These are phyloP conservation scores for Hippocampus guttulatus DNA, from an alignment of 2,113 vertebrate species.

Conservation along the genomic window DNA sequence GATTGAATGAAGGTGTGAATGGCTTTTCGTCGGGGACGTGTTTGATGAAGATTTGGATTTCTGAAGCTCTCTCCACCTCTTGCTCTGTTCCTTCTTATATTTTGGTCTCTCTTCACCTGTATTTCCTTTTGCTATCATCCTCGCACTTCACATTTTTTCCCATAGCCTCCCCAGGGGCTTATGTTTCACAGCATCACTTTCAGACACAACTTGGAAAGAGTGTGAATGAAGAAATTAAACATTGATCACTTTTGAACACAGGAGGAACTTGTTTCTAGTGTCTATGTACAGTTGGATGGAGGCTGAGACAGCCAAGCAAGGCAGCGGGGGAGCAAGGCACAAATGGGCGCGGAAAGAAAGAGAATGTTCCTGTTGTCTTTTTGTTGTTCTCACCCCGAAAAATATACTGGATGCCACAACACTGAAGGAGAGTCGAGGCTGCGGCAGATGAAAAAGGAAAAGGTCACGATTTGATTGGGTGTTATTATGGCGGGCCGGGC, in stretches of 20 bases:
- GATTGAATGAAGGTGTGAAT: background rate
- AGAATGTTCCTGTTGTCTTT: slow-evolving; percentile 57
- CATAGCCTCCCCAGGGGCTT: slow-evolving; percentile 32
- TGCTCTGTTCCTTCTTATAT: slow-evolving; percentile 7
- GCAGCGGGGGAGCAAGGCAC: slow-evolving; percentile 21
- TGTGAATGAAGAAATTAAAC: slow-evolving; percentile 58
- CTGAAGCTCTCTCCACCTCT: background rate
- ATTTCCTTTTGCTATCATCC: slow-evolving; percentile 7
- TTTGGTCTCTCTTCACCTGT: slow-evolving; percentile 25
- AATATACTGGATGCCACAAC: slow-evolving; percentile 47
- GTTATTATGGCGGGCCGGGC: background rate
- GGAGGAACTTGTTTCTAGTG: slow-evolving; percentile 44
- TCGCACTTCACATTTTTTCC: slow-evolving; percentile 13
- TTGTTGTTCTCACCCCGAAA: slow-evolving; percentile 50
- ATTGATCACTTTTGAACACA: slow-evolving; percentile 58
- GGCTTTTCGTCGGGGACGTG: background rate
- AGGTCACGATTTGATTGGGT: background rate
- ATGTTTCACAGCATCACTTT: slow-evolving; percentile 51
- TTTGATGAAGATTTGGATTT: background rate
- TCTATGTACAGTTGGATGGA: slow-evolving; percentile 39
- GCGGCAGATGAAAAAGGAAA: slow-evolving; percentile 18
- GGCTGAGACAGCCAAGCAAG: slow-evolving; percentile 9
- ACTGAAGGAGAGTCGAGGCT: slow-evolving; percentile 45
- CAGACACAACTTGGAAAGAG: slow-evolving; percentile 57
- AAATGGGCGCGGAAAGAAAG: slow-evolving; percentile 34